A percentile compares a stretch with the other conserved stretches of the same genome.
These are phyloP conservation scores for Sisyra nigra DNA, from an alignment of 2,888 invertebrate genomes.

Conservation along the genomic window DNA sequence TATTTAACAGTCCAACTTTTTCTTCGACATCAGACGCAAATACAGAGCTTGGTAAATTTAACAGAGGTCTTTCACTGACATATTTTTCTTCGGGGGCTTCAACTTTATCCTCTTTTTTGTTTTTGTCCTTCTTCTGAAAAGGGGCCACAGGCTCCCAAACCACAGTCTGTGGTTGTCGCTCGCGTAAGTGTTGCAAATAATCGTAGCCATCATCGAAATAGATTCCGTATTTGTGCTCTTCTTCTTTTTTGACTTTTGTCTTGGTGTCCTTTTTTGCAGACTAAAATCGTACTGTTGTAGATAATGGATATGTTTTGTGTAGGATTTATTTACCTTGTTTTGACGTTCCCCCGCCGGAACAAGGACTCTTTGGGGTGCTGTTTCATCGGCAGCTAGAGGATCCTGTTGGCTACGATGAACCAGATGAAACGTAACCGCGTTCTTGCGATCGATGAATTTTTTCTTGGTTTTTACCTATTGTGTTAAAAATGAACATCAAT, in stretches of 20 bases:
- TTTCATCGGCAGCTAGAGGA: conserved; percentile 77
- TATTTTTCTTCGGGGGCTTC: conserved; percentile 15
- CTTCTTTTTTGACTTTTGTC: conserved; percentile 31
- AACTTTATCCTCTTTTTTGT: conserved; percentile 20
- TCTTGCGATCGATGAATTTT: conserved; percentile 83
- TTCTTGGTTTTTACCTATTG: conserved; percentile 49
- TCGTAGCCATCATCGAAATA: conserved; percentile 92
- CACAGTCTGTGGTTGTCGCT: conserved; percentile 32
- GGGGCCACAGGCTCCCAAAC: conserved; percentile 34
- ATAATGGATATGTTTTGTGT: conserved; percentile 1
- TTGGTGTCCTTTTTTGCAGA: too few relatives aligned
- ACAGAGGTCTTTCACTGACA: conserved; percentile 13
- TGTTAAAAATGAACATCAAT: too few relatives aligned
- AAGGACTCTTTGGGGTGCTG: conserved; percentile 75
- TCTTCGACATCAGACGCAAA: conserved; percentile 81
- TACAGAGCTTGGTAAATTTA: conserved; percentile 68
- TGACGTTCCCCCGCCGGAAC: conserved; percentile 31
- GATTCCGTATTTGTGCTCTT: conserved; percentile 75
- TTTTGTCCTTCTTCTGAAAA: conserved; percentile 15
- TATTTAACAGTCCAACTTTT: conserved; percentile 66
- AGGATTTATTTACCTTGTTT: neutral
- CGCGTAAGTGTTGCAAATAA: conserved; percentile 80
- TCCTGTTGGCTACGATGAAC: conserved; percentile 91
- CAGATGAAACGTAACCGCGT: conserved; percentile 78
- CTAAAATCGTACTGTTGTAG: neutral